Base-by-base conservation (phyloP, 2,797 vertebrate species). In the Pelobates cultripes region DNA sequence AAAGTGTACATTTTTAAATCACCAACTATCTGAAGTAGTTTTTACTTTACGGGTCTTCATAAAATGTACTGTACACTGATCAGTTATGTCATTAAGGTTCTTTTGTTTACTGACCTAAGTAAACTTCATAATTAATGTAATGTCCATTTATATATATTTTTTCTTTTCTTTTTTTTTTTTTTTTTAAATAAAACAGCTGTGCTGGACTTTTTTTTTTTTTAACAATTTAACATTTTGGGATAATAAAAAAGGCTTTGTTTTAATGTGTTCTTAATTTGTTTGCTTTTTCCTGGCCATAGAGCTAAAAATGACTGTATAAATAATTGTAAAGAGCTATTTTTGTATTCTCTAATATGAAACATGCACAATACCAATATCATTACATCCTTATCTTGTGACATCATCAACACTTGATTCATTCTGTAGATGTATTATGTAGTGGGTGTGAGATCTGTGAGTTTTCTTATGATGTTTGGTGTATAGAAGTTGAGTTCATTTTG, bases 21-120 rank as follows among this genome's bases (percentile, higher is more conserved):
- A 93, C 91, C 92, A 89, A 89, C 90, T 88, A 90, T 87, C 90
- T 84, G 90, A 91, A 94, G 93, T 95, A 93, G 94, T 94, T 92
- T 28, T 95, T 94, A 94, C 93, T 94, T 94, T 95, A 95, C 95
- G 94, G 96, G 95, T 96, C 93, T 93, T 93, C 92, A 94, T 94
- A 93, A 94, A 91, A 95, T 92, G 95, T 97, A 94, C 96, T 95
- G 95, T 96, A 95, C 93, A 94, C 90, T 91, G 91, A 91, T 92
- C 91, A 91, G 88, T 91, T 91, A 89, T 90, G 92, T 93, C 93
- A 94, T 94, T 93, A 91, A 94, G 93, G 5, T 91, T 91, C 92
- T 92, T 95, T 91, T 92, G 94, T 93, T 94, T 93, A 90, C 92
- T 89, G 92, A 95, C 90, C 92, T 94, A 94, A 94, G 90, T 91